These are phyloP conservation scores for Drosophila chauvacae DNA, from an alignment of 1,140 invertebrate species.

Conservation along the genomic window DNA sequence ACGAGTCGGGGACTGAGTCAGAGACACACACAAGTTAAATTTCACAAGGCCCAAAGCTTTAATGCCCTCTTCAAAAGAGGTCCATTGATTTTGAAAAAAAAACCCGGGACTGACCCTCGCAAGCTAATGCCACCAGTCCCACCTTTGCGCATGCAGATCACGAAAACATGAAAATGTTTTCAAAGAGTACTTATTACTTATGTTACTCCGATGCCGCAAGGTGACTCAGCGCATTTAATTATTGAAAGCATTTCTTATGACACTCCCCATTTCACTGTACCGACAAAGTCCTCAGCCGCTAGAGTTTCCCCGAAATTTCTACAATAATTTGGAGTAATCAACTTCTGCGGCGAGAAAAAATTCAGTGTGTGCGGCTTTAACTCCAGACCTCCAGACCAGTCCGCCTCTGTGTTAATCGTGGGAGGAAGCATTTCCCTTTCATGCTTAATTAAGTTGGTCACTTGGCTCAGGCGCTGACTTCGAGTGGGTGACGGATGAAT, in stretches of 20 bases:
- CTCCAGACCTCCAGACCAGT: not conserved
- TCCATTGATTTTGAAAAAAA: conserved; percentile 21
- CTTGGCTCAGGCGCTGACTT: conserved; percentile 72
- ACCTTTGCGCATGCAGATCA: conserved; percentile 21
- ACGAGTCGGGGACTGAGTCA: conserved; percentile 5
- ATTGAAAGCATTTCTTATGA: conserved; percentile 26
- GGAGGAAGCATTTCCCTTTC: conserved; percentile 77
- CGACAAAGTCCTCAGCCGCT: not conserved
- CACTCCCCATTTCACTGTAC: conserved; percentile 12
- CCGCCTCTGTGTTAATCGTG: conserved; percentile 48
- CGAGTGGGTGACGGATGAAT: conserved; percentile 69
- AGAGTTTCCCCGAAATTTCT: not conserved
- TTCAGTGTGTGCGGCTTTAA: conserved; percentile 53
- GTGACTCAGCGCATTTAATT: conserved; percentile 11
- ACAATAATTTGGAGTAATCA: conserved; percentile 75
- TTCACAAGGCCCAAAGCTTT: conserved; percentile 18
- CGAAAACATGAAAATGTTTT: conserved; percentile 18
- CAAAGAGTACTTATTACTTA: not conserved
- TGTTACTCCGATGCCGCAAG: not conserved
- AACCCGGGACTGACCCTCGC: conserved; percentile 9
- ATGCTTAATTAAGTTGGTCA: conserved; percentile 79
- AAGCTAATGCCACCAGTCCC: not conserved
- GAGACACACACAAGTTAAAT: conserved; percentile 26
- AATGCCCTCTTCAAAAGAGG: conserved; percentile 14
- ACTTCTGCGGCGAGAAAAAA: conserved; percentile 59